Base-by-base conservation (phyloP, 2,888 invertebrate genomes). In the Athalia cordata region DNA sequence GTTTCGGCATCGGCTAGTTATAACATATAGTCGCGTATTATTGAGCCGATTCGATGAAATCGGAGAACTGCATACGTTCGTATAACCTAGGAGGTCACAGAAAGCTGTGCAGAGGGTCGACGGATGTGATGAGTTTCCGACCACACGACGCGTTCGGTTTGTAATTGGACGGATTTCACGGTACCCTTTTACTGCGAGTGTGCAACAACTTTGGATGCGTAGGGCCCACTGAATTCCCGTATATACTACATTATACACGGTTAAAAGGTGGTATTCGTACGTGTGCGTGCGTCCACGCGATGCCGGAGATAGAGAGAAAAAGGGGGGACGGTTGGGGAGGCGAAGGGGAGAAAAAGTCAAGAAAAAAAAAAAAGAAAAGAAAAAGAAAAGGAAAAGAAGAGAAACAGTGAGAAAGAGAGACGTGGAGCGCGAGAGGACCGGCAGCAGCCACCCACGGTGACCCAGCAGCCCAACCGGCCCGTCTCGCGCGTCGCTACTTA, bases 401-500 rank as follows among this genome's bases (percentile, higher is more conserved):
- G 74, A 47, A 9, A 49, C 15, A 65, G 59, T 29, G 61, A 50
- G 77, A 49, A 43, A 47, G 13, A 8, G 57, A 59, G 64, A 65
- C 59, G 29, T 75, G 29, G 29, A 29, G 29, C 29, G 68, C 75
- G 80, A 78, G 72, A 77, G 68, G 76, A 78, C 75, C 78, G 72
- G 82, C 80, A 79, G 80, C 81, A 84, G 83, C 84, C 84, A 84
- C 85, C 84, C 85, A 84, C 84, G 83, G 84, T 80, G 84, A 78
- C 79, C 74, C 82, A 76, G 80, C 79, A 81, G 80, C 78, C 81
- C 80, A 84, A 85, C 85, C 85, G 85, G 85, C 85, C 84, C 82
- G 86, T 85, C 85, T 84, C 86, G 85, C 83, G 85, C 87, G 86
- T 80, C 81, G 82, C 90, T 90, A 89, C 90, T 90, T 90, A 89